These are phyloP conservation scores for Cephus nigrinus DNA, from an alignment of 2,888 invertebrate genomes.

Conservation along the genomic window DNA sequence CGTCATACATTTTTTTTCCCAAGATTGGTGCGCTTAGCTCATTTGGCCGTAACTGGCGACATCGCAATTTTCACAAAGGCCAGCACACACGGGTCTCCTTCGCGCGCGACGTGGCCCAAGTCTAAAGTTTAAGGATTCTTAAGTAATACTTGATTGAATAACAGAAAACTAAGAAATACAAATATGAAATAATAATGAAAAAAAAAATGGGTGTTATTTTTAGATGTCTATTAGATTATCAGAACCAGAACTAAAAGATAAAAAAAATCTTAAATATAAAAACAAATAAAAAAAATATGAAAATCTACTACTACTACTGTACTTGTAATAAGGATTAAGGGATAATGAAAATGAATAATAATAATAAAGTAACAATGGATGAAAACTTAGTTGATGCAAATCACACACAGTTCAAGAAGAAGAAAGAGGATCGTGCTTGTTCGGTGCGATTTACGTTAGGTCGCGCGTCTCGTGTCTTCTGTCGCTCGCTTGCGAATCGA, in stretches of 20 bases:
- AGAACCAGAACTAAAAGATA: slow-evolving; percentile 62
- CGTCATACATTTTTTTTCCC: neutral
- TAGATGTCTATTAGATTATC: slow-evolving; percentile 67
- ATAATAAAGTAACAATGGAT: slow-evolving; percentile 1
- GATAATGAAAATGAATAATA: slow-evolving; percentile 30
- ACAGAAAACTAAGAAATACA: slow-evolving; percentile 38
- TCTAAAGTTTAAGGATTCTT: slow-evolving; percentile 53
- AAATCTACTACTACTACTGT: slow-evolving; percentile 41
- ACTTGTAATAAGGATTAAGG: slow-evolving; percentile 56
- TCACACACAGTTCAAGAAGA: neutral
- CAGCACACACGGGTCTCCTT: slow-evolving; percentile 27
- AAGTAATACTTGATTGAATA: slow-evolving; percentile 50
- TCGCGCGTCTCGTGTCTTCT: neutral
- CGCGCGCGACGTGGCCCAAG: slow-evolving; percentile 45
- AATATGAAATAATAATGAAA: slow-evolving; percentile 59
- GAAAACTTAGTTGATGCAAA: slow-evolving; percentile 65
- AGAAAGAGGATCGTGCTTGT: neutral
- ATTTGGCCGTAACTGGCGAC: slow-evolving; percentile 13
- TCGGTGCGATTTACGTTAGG: neutral
- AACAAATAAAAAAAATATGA: slow-evolving; percentile 36
- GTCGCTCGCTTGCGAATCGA: neutral
- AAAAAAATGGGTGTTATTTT: slow-evolving; percentile 65
- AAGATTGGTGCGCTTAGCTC: neutral
- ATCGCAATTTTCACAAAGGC: slow-evolving; percentile 6
- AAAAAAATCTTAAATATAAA: slow-evolving; percentile 54